Percentiles rank a stretch among this genome's conserved stretches.
Evolutionary conservation across 2,113 vertebrate species (phyloP).

Genomic region (Octodon degus): DNA sequence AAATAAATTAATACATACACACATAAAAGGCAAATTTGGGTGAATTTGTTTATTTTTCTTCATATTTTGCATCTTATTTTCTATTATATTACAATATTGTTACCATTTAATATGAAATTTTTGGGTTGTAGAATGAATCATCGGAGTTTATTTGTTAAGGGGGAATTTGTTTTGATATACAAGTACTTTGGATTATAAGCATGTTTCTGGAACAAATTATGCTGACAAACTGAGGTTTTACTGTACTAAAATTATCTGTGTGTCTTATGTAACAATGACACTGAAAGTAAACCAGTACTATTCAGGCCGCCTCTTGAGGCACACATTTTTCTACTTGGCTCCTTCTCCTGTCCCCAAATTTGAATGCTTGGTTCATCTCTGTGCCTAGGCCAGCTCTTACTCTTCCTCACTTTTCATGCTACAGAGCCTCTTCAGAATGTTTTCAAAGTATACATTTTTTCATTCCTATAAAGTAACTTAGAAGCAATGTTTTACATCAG

Average conservation of each 20-base stretch:
- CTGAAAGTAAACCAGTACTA: background rate
- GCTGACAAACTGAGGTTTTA: background rate
- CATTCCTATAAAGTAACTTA: background rate
- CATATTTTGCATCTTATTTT: background rate
- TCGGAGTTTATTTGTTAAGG: background rate
- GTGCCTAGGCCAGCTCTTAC: background rate
- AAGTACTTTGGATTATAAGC: background rate
- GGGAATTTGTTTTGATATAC: background rate
- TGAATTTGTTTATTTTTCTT: background rate
- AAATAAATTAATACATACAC: background rate
- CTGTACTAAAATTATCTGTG: background rate
- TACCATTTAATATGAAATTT: background rate
- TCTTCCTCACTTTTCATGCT: background rate
- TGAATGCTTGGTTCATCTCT: background rate
- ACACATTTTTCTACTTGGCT: background rate
- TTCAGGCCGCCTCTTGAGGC: background rate
- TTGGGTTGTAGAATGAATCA: background rate
- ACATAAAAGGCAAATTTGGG: background rate
- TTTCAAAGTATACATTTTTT: background rate
- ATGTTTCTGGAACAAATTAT: background rate
- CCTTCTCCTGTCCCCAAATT: background rate
- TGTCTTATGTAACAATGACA: background rate
- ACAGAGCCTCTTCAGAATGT: background rate
- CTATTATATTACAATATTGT: background rate
- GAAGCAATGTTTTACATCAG: background rate